Percentiles rank a stretch among this genome's conserved stretches.
These are phyloP conservation scores for Drosophila sulfurigaster DNA, from an alignment of 1,140 invertebrate genomes.

Conservation along the genomic window DNA sequence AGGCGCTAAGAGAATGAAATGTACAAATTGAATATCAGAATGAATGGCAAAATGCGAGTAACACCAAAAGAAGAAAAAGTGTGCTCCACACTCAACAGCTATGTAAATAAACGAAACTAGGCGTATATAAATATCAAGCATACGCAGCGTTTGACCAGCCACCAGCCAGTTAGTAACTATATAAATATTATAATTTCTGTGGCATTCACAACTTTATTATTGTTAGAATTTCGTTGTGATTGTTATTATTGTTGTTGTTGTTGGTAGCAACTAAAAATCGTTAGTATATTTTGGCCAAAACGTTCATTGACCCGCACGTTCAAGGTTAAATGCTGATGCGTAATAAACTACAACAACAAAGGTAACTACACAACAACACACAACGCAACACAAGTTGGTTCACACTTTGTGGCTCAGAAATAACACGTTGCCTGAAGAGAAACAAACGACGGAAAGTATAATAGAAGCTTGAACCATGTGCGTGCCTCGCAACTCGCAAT, in stretches of 20 bases:
- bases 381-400: slow-evolving; percentile 60
- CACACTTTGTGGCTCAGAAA: slow-evolving; percentile 54
- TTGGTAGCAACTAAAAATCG: slow-evolving; percentile 64
- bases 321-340: slow-evolving; percentile 82
- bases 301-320: slow-evolving; percentile 71
- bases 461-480: slow-evolving; percentile 59
- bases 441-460: slow-evolving; percentile 20
- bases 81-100: slow-evolving; percentile 4
- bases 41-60: too few relatives aligned
- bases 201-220: slow-evolving; percentile 52
- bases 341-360: slow-evolving; percentile 61
- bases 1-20: not conserved
- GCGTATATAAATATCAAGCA: slow-evolving; percentile 43
- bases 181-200: slow-evolving; percentile 36
- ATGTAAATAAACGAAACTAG: slow-evolving; percentile 24
- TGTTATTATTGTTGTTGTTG: slow-evolving; percentile 52
- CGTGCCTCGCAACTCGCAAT: slow-evolving; percentile 42
- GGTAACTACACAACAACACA: slow-evolving; percentile 42
- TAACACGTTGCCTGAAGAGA: slow-evolving; percentile 60
- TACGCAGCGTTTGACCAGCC: slow-evolving; percentile 48
- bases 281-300: slow-evolving; percentile 80
- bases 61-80: too few relatives aligned
- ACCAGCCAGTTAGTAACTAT: slow-evolving; percentile 37
- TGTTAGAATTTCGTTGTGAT: slow-evolving; percentile 42
- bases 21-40: not conserved